Evolutionary conservation across 2,113 vertebrate genomes (phyloP), one percentile per base, ranked within the genome.

Genomic region (Hypomesus transpacificus): DNA sequence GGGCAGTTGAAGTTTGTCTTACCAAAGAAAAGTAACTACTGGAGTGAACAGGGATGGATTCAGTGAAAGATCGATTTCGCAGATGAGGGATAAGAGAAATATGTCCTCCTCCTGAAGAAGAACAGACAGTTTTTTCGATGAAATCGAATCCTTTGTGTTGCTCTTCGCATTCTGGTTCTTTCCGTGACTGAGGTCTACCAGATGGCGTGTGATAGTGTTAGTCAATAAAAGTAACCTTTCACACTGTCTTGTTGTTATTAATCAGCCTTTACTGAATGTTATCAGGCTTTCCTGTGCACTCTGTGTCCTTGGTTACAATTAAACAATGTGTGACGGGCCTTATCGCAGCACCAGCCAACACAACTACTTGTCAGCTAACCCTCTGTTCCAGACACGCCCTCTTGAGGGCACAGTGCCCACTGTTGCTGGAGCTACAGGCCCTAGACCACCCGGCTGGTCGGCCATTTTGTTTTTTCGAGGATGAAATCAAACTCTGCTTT

Each of bases 311-410:
- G 50, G 51, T 52, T 26, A 68, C 66, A 14, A 31, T 22, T 31
- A 51, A 14, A 21, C 68, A 46, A 28, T 67, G 61, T 53, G 59
- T 61, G 39, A 46, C 39, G 7, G 70, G 71, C 75, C 69, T 73
- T 67, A 81, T 78, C 56, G 64, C 34, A 70, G 18, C 39, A 71
- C 69, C 18, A 50, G 26, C 58, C 60, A 46, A 26, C 26, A 53
- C 58, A 20, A 24, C 46, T 22, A 20, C 70, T 68, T 73, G 73
- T 78, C 79, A 81, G 21, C 64, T 73, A 80, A 85, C 81, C 83
- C 75, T 65, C 69, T 79, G 70, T 80, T 74, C 79, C 70, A 53
- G 50, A 62, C 57, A 76, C 52, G 56, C 61, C 76, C 64, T 71
- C 39, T 46, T 46, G 9, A 46, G 39, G 75, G 74, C 69, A 69